Base-by-base conservation (phyloP, 2,888 invertebrate genomes). In the Scrobipalpa atriplicella region DNA sequence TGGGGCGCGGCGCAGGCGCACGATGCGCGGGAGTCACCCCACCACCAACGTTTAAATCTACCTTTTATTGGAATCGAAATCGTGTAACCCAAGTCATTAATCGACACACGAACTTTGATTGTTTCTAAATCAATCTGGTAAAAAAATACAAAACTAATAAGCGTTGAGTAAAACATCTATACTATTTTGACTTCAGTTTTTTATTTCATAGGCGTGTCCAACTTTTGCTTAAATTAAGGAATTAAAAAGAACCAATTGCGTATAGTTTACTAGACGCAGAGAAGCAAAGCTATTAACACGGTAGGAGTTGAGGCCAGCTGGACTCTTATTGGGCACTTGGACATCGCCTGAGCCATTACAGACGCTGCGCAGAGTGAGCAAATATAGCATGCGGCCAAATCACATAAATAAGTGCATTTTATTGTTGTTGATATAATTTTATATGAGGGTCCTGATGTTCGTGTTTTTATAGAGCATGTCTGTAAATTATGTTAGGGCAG, bases 401-500 rank as follows among this genome's bases (percentile, higher is more conserved):
- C 69, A 67, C 72, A 73, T 77, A 75, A 78, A 76, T 77, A 77
- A 78, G 71, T 69, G 67, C 66, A 71, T 70, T 79, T 80, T 78
- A 80, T 76, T 76, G 72, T 78, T 74, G 74, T 76, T 78, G 69
- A 77, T 79, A 79, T 78, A 79, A 78, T 72, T 74, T 70, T 77
- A 77, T 72, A 75, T 70, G 69, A 67, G 69, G 73, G 76, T 78
- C 69, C 79, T 73, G 74, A 78, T 73, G 76, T 72, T 69, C 74
- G 75, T 76, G 75, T 84, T 84, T 83, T 85, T 83, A 81, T 81
- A 78, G 75, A 74, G 73, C 75, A 77, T 75, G 74, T 77, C 72
- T 72, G 75, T 85, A 80, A 85, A 83, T 86, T 81, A 83, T 78
- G 78, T 80, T 78, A 82, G 77, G 78, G 78, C 75, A 80, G 75